A percentile compares a stretch with the other conserved stretches of the same genome.
Conservation (phyloP, 2,888 invertebrate genomes). For the Gibbula magus region DNA sequence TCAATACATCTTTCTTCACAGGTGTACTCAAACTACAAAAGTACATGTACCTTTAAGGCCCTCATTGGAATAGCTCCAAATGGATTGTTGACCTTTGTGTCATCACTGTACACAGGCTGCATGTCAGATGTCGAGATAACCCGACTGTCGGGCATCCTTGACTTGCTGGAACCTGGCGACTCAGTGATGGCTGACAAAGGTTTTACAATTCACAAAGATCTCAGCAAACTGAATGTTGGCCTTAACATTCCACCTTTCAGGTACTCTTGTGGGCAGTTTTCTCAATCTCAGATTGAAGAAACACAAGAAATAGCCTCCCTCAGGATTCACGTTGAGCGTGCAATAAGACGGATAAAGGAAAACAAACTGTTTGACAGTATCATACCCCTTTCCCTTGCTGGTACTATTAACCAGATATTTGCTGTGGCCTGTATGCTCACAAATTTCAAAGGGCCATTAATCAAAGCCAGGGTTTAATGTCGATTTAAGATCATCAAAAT, state of each 20-base stretch:
- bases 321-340: slow-evolving; percentile 27
- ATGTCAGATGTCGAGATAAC: slow-evolving; percentile 36
- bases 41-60: too few species aligned
- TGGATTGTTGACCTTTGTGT: slow-evolving; percentile 22
- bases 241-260: too few species aligned
- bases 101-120: slow-evolving; percentile 25
- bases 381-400: slow-evolving; percentile 28
- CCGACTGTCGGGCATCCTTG: slow-evolving; percentile 18
- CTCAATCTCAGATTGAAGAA: slow-evolving; percentile 21
- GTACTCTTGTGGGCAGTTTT: too few species aligned
- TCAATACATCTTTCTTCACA: too few species aligned
- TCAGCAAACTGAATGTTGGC: slow-evolving; percentile 28
- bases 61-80: too few species aligned
- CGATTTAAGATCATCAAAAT: too few species aligned
- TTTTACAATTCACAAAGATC: too few species aligned
- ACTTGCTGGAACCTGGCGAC: slow-evolving; percentile 30
- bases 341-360: slow-evolving; percentile 26
- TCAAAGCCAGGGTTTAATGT: too few species aligned
- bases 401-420: slow-evolving; percentile 35
- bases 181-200: too few species aligned
- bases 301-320: slow-evolving; percentile 26
- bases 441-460: background rate
- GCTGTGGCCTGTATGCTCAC: slow-evolving; percentile 32
- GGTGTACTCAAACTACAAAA: too few species aligned
- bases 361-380: slow-evolving; percentile 32